These are phyloP conservation scores for Rhombomys opimus DNA, from an alignment of 2,113 vertebrate genomes.

Conservation along the genomic window DNA sequence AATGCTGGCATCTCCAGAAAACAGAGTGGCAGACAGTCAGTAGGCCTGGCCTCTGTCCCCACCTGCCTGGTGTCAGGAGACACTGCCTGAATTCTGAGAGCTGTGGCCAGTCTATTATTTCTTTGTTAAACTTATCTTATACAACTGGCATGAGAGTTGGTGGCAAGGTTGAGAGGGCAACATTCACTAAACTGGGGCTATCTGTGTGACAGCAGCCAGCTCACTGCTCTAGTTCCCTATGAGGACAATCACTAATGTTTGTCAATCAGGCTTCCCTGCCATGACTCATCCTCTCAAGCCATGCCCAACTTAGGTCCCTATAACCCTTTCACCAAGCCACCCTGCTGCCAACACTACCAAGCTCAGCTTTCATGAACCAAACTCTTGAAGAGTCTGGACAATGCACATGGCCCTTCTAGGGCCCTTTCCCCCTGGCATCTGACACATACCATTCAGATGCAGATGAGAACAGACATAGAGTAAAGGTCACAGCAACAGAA, in stretches of 20 bases:
- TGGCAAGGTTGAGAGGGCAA: not conserved
- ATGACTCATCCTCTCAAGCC: not conserved
- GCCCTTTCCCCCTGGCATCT: not conserved
- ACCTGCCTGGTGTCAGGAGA: no score
- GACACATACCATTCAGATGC: not conserved
- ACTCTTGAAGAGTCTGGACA: not conserved
- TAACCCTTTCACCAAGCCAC: not conserved
- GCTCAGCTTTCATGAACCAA: not conserved
- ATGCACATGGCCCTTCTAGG: not conserved
- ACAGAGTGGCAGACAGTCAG: not conserved
- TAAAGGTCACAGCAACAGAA: not conserved
- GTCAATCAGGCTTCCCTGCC: not conserved
- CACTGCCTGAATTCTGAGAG: no score
- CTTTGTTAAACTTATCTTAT: not conserved
- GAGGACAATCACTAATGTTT: not conserved
- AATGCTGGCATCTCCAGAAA: not conserved
- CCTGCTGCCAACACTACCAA: not conserved
- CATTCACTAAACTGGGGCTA: no score
- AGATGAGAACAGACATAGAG: not conserved
- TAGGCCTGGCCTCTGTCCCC: no score
- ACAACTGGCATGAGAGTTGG: not conserved
- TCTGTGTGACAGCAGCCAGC: not conserved
- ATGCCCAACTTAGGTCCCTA: not conserved
- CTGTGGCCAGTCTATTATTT: no score
- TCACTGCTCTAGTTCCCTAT: not conserved